These are phyloP conservation scores for Hypselothyrea guttata DNA, from an alignment of 2,888 invertebrate genomes.

Conservation along the genomic window DNA sequence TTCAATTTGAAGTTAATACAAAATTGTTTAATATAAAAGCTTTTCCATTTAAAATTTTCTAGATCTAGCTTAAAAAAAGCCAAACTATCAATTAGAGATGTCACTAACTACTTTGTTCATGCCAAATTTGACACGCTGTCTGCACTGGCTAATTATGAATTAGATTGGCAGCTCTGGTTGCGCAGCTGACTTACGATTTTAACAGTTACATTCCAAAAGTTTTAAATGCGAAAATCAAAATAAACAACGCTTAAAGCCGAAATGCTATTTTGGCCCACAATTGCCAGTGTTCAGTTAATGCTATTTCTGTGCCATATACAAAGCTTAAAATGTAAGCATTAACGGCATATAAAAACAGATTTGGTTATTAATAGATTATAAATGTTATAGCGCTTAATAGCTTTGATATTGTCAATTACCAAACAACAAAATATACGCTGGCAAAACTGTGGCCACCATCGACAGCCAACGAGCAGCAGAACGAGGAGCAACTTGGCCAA, in stretches of 20 bases:
- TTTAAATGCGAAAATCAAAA: slow-evolving; percentile 25
- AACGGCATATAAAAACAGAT: no score
- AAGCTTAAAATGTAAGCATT: slow-evolving; percentile 15
- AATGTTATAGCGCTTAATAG: slow-evolving; percentile 35
- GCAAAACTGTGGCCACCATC: slow-evolving; percentile 41
- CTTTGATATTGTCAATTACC: slow-evolving; percentile 54
- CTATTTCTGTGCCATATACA: slow-evolving; percentile 14
- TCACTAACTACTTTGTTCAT: no score
- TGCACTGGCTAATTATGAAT: no score
- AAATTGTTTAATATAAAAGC: no score
- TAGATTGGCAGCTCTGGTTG: no score
- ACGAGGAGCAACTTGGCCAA: slow-evolving; percentile 2
- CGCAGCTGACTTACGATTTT: slow-evolving; percentile 15
- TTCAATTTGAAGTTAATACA: no score
- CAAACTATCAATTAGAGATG: no score
- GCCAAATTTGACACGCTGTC: no score
- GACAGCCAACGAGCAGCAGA: not conserved
- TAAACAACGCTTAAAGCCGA: slow-evolving; percentile 28
- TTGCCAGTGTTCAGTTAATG: slow-evolving; percentile 21
- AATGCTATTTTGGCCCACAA: slow-evolving; percentile 38
- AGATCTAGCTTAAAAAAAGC: no score
- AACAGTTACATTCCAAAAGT: slow-evolving; percentile 15
- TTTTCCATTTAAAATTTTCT: no score
- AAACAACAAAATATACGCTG: slow-evolving; percentile 57
- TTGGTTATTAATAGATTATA: not conserved